Conservation (phyloP, 2,888 invertebrate genomes). For the Acronicta leporina region DNA sequence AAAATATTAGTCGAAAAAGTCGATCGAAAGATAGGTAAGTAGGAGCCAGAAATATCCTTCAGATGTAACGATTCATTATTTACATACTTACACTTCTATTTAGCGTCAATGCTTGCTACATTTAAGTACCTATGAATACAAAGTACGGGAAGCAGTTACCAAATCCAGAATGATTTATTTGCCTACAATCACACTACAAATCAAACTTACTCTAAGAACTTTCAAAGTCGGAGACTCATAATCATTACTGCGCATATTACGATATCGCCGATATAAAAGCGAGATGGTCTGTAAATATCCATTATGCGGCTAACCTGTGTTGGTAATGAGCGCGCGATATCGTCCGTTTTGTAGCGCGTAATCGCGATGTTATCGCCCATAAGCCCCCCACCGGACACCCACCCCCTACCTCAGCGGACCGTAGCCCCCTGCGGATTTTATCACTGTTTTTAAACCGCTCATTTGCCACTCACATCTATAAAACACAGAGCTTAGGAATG, state of each 20-base stretch:
- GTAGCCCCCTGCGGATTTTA: constrained; percentile 67
- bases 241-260: constrained; percentile 22
- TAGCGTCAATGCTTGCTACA: too few species aligned
- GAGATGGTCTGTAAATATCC: constrained; percentile 67
- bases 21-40: too few species aligned
- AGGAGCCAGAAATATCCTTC: too few species aligned
- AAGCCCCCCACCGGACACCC: constrained; percentile 43
- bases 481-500: constrained; percentile 21
- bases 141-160: too few species aligned
- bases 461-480: constrained; percentile 56
- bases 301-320: constrained; percentile 75
- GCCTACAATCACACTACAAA: neutral
- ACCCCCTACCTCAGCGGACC: constrained; percentile 65
- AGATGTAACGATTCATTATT: too few species aligned
- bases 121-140: too few species aligned
- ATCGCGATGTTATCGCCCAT: constrained; percentile 75
- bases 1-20: too few species aligned
- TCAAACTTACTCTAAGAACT: neutral
- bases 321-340: constrained; percentile 80
- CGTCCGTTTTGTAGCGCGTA: constrained; percentile 86
- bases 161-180: constrained; percentile 5
- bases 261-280: constrained; percentile 34
- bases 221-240: constrained; percentile 2
- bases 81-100: too few species aligned
- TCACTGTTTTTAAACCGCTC: constrained; percentile 55